Base-by-base conservation (phyloP, 2,888 invertebrate species). In the Noctua janthina region DNA sequence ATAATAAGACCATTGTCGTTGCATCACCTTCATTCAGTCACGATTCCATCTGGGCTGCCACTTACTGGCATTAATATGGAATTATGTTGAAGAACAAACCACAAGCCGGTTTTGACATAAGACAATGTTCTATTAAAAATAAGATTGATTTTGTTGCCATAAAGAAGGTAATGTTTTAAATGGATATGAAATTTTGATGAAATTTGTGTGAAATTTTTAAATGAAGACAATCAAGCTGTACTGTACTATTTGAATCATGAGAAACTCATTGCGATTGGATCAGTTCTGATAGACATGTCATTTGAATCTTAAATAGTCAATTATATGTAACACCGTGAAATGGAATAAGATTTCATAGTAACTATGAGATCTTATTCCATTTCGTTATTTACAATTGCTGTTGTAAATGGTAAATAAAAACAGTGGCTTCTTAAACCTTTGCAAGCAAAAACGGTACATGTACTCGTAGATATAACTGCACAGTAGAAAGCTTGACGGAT, bases 11-110 rank as follows among this genome's bases (percentile, higher is more conserved):
- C 83, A 87, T 71, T 86, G 79, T 79, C 81, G 88, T 95, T 95
- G 92, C 95, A 93, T 95, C 94, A 95, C 89, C 90, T 87, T 84
- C 91, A 83, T 89, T 94, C 94, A 94, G 94, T 95, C 96, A 95
- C 94, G 94, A 95, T 87, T 87, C 91, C 88, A 94, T 93, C 93
- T 94, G 92, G 93, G 93, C 92, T 93, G 91, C 92, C 92, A 92
- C 93, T 94, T 94, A 94, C 93, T 93, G 91, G 90, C 91, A 92
- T 95, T 94, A 92, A 93, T 94, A 95, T 93, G 93, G 92, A 94
- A 92, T 92, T 92, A 92, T 92, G 91, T 84, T 91, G 89, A 88
- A 90, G 89, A 89, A 92, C 91, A 91, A 92, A 93, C 93, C 88
- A 83, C 87, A 86, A 87, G 86, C 89, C 80, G 75, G 75, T 88